Evolutionary conservation across 2,888 invertebrate genomes (phyloP), one percentile per base, ranked within the genome.

Genomic region (Xylocampa areola): DNA sequence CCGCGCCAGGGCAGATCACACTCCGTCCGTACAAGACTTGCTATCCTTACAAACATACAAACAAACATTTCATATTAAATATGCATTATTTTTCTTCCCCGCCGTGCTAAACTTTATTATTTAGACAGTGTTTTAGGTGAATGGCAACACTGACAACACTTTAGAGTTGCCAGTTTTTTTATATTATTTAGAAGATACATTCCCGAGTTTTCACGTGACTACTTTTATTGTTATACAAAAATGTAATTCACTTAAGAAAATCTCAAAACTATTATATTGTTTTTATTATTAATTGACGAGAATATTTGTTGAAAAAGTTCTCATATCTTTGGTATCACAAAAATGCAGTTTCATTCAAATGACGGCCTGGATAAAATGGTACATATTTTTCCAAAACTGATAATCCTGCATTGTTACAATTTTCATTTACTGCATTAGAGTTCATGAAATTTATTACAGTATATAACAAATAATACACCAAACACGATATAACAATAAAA

Each of bases 21-120:
- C 59, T 51, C 62, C 52, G 77, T 74, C 77, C 75, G 77, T 71
- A 74, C 72, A 77, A 74, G 70, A 75, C 75, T 59, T 59, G 59
- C 63, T 70, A 70, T 68, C 35, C 76, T 71, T 69, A 76, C 55
- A 65, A 39, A 62, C 74, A 71, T 61, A 65, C 61, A 57, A 48
- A 65, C 73, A 69, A 62, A 44, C 51, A 66, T 63, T 62, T 33
- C 50, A 52, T 25, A 40, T 49, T 60, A 67, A 67, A 67, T 62
- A 68, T 68, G 25, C 10, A 62, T 61, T 35, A n/a, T 35, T 17
- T 39, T 61, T 45, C 13, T 73, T 69, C 80, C 82, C 87, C 88
- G 87, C 89, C 88, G 84, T 85, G 87, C 85, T 85, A 84, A 82
- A 79, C 84, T 69, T 58, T 54, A 47, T 16, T 66, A 58, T 59